These are phyloP conservation scores for Sminthurides aquaticus DNA, from an alignment of 2,888 invertebrate genomes.

Conservation along the genomic window DNA sequence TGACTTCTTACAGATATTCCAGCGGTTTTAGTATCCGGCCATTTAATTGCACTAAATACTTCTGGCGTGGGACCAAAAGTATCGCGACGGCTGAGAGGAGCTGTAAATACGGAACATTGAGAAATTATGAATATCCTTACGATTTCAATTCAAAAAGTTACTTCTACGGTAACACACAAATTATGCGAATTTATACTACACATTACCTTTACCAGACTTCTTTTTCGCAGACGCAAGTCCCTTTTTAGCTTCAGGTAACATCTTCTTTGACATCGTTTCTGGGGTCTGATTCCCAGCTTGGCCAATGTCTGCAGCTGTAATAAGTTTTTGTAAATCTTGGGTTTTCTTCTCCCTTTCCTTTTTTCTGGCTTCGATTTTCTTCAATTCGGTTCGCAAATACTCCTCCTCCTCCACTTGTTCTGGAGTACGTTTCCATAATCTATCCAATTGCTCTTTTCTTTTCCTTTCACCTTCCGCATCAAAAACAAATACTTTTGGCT, in stretches of 20 bases:
- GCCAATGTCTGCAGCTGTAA: conserved; percentile 72
- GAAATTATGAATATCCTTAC: neutral
- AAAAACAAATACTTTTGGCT: conserved; percentile 74
- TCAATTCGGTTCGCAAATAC: conserved; percentile 75
- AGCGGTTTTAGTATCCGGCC: conserved; percentile 87
- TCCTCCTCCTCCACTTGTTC: conserved; percentile 97
- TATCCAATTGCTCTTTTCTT: conserved; percentile 84
- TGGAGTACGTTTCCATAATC: conserved; percentile 83
- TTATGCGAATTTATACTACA: conserved; percentile 4
- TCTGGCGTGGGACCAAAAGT: conserved; percentile 11
- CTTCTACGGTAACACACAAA: neutral
- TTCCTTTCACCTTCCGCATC: conserved; percentile 92
- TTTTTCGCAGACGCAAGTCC: conserved; percentile 34
- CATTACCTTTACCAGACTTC: conserved; percentile 37
- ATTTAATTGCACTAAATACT: conserved; percentile 67
- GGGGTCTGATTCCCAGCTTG: conserved; percentile 16
- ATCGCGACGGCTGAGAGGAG: conserved; percentile 16
- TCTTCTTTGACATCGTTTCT: conserved; percentile 23
- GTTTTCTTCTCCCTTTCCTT: conserved; percentile 96
- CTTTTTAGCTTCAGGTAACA: conserved; percentile 55
- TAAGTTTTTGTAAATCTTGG: conserved; percentile 93
- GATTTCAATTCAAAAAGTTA: neutral
- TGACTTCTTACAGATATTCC: conserved; percentile 83
- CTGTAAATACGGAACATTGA: conserved; percentile 3
- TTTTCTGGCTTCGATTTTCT: conserved; percentile 93